These are phyloP conservation scores for Lepilemur septentrionalis DNA, from an alignment of 2,797 vertebrate genomes.

Conservation along the genomic window DNA sequence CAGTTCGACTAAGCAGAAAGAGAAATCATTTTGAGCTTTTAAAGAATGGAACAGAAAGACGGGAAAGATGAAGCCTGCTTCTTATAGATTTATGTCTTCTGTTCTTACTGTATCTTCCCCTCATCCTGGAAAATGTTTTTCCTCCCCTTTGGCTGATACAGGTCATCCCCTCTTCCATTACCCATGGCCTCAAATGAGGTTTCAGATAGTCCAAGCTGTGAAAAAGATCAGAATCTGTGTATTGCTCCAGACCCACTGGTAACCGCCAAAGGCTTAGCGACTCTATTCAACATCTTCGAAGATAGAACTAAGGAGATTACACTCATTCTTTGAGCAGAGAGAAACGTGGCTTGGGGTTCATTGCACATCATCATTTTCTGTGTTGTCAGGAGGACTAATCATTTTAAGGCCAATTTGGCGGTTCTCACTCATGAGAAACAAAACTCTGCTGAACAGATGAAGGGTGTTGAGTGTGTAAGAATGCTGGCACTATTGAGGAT, in stretches of 20 bases:
- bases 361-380: slow-evolving; percentile 19
- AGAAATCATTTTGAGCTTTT: neutral
- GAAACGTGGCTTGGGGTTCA: slow-evolving; percentile 26
- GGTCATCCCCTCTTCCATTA: neutral
- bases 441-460: neutral
- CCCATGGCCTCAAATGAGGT: neutral
- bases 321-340: slow-evolving; percentile 13
- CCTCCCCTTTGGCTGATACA: neutral
- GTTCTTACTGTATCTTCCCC: neutral
- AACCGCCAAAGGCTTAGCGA: neutral
- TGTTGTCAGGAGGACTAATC: neutral
- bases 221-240: neutral
- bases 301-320: slow-evolving; percentile 1
- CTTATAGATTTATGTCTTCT: neutral
- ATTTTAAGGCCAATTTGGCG: slow-evolving; percentile 15
- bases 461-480: neutral
- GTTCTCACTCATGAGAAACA: neutral
- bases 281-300: neutral
- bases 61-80: neutral
- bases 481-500: neutral
- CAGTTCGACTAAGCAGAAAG: neutral
- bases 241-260: neutral
- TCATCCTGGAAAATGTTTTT: neutral
- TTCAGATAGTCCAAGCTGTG: neutral
- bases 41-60: neutral